Evolutionary conservation across 2,113 vertebrate genomes (phyloP).

Genomic region (Gambusia affinis): DNA sequence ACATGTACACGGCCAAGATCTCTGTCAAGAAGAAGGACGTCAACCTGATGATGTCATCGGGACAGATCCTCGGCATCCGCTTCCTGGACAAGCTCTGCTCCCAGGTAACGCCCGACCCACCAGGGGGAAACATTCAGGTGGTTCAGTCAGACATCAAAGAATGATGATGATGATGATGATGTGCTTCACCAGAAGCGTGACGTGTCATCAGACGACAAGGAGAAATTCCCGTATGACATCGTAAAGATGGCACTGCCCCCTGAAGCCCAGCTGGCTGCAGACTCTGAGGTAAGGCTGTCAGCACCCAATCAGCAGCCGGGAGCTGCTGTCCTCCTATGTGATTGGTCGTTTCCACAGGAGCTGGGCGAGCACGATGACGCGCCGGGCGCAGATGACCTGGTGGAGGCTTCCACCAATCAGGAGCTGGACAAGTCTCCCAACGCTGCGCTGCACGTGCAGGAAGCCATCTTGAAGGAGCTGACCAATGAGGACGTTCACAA

Average conservation of each 20-base stretch:
- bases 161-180: neutral
- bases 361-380: conserved; percentile 91
- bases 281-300: conserved; percentile 42
- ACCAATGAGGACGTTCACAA: conserved; percentile 95
- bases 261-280: conserved; percentile 67
- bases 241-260: conserved; percentile 78
- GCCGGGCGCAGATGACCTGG: conserved; percentile 60
- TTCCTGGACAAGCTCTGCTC: conserved; percentile 98
- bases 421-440: conserved; percentile 74
- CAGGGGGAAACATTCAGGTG: neutral
- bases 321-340: neutral
- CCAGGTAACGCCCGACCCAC: conserved; percentile 77
- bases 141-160: too few relatives aligned
- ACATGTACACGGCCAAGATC: conserved; percentile 98
- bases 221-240: conserved; percentile 76
- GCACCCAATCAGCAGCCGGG: too few relatives aligned
- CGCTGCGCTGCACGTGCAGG: conserved; percentile 86
- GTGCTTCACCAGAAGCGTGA: conserved; percentile 86
- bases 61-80: conserved; percentile 95
- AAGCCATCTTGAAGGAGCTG: conserved; percentile 94
- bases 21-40: conserved; percentile 96
- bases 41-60: conserved; percentile 98
- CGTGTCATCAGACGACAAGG: conserved; percentile 86
- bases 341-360: conserved; percentile 74
- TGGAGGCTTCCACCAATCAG: conserved; percentile 64